A percentile compares a stretch with the other conserved stretches of the same genome.
Conservation (phyloP, 1,140 invertebrate genomes). For the Danaus melanippus region DNA sequence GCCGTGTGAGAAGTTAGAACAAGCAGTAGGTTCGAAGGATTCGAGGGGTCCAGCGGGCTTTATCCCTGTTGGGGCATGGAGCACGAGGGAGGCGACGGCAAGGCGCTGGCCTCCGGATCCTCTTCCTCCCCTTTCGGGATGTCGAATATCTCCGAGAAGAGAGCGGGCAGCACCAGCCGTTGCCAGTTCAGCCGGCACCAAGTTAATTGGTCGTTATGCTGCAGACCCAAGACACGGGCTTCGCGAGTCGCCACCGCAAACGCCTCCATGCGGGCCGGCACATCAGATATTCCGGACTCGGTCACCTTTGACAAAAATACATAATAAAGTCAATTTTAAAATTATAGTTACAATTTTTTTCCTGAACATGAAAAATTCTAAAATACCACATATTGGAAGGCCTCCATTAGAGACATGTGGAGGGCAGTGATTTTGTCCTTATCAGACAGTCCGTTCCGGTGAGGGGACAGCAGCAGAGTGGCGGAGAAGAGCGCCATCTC, state of each 20-base stretch:
- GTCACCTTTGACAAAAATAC: slow-evolving; percentile 4
- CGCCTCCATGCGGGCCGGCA: slow-evolving; percentile 75
- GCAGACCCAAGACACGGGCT: slow-evolving; percentile 84
- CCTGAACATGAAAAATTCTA: background rate
- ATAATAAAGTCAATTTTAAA: too few relatives aligned
- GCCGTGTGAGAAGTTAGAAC: background rate
- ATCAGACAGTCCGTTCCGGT: slow-evolving; percentile 85
- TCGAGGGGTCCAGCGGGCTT: slow-evolving; percentile 13
- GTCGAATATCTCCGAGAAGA: slow-evolving; percentile 98
- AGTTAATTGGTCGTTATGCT: slow-evolving; percentile 88
- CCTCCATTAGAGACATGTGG: slow-evolving; percentile 89
- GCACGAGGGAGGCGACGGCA: slow-evolving; percentile 10
- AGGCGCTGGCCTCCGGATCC: slow-evolving; percentile 3
- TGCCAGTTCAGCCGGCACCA: slow-evolving; percentile 94
- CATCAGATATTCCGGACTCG: slow-evolving; percentile 27
- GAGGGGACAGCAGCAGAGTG: slow-evolving; percentile 86
- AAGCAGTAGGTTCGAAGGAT: slow-evolving; percentile 3
- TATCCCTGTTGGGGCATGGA: slow-evolving; percentile 3
- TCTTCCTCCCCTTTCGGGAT: slow-evolving; percentile 80
- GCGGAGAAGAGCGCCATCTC: slow-evolving; percentile 93
- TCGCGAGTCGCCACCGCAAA: slow-evolving; percentile 85
- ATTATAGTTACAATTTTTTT: background rate
- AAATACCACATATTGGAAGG: slow-evolving; percentile 82
- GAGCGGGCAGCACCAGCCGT: slow-evolving; percentile 87
- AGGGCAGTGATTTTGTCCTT: slow-evolving; percentile 80